A percentile compares a stretch with the other conserved stretches of the same genome.
phyloP scores from a whole-genome alignment of 1,140 invertebrate genomes.

The Temnothorax curvispinosus region DNA sequence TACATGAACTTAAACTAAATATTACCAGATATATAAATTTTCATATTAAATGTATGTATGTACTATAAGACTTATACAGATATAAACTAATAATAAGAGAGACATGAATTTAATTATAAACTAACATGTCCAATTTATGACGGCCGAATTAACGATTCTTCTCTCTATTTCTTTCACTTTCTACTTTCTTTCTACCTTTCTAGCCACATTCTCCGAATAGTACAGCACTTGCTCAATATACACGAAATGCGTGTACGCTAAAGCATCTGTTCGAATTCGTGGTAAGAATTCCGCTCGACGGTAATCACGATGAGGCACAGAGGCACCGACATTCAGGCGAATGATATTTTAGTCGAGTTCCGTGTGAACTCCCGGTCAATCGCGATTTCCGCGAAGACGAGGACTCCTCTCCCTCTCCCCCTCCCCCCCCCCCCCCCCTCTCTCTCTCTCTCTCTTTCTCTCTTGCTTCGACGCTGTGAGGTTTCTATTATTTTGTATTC shows the following conservation, averaged over 20 bases:
- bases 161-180: background rate
- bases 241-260: background rate
- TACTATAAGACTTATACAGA: background rate
- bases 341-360: conserved; percentile 48
- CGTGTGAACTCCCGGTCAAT: conserved; percentile 46
- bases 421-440: background rate
- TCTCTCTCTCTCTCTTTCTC: background rate
- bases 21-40: no score
- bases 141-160: background rate
- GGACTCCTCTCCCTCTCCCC: background rate
- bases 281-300: background rate
- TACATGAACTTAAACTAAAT: background rate
- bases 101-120: conserved; percentile 7
- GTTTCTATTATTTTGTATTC: conserved; percentile 73
- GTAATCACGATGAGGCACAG: background rate
- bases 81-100: background rate
- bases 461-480: conserved; percentile 7
- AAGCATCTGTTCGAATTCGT: conserved; percentile 1
- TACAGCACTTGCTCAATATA: background rate
- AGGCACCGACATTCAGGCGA: background rate
- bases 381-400: conserved; percentile 55
- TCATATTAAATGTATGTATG: no score
- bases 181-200: background rate
- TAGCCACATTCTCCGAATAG: background rate
- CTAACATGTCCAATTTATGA: background rate